Percentiles rank a stretch among this genome's conserved stretches.
Conservation (phyloP, 2,113 vertebrate genomes). For the Promerops cafer region DNA sequence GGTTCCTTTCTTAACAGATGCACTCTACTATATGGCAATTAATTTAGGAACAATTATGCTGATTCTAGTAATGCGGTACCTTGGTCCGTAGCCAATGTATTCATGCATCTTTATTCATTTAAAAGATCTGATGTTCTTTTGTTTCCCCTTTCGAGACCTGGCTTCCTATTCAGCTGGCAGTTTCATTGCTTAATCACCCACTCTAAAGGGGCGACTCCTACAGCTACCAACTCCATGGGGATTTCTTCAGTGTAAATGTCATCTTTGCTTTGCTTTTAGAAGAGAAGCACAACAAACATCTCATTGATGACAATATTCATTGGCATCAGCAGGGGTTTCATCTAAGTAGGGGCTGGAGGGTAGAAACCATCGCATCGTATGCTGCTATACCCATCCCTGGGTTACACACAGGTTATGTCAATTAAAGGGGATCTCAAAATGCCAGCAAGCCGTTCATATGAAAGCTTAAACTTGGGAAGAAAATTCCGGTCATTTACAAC, state of each 20-base stretch:
- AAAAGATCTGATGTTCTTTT: conserved; percentile 40
- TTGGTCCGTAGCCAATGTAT: conserved; percentile 23
- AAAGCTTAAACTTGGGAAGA: not conserved
- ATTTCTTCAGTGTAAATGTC: conserved; percentile 5
- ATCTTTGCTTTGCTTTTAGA: conserved; percentile 19
- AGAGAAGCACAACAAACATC: not conserved
- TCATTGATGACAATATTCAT: not conserved
- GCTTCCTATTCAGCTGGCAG: conserved; percentile 1
- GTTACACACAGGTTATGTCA: not conserved
- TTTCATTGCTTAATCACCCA: conserved; percentile 5
- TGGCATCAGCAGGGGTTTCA: not conserved
- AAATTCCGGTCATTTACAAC: not conserved
- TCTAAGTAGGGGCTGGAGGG: not conserved
- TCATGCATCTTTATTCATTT: conserved; percentile 53
- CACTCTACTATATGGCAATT: not conserved
- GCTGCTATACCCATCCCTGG: not conserved
- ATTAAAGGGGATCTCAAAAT: not conserved
- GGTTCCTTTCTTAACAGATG: not conserved
- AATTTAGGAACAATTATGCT: conserved; percentile 23
- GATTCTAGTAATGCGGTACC: not conserved
- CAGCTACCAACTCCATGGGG: not conserved
- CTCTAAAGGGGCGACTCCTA: not conserved
- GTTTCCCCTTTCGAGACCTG: conserved; percentile 10
- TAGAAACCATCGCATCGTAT: not conserved
- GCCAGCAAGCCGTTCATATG: not conserved